A percentile compares a stretch with the other conserved stretches of the same genome.
phyloP scores from a whole-genome alignment of 2,113 vertebrate species.

The Sminthopsis crassicaudata region DNA sequence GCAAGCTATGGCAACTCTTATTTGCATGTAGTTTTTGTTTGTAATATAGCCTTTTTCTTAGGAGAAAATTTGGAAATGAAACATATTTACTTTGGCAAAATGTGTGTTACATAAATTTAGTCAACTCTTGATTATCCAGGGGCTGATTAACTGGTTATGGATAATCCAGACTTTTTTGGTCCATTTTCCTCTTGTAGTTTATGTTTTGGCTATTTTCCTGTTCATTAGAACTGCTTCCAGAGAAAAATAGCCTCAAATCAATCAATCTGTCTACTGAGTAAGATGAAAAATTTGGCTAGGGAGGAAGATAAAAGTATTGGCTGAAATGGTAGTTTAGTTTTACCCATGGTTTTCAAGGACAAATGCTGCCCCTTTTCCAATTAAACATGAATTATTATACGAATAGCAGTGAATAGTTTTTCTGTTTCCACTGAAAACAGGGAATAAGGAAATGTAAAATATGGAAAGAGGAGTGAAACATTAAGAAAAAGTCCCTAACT shows the following conservation, averaged over 20 bases:
- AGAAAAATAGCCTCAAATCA: not conserved
- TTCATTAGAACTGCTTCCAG: conserved; percentile 68
- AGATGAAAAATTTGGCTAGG: conserved; percentile 60
- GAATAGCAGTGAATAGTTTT: not conserved
- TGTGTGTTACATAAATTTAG: conserved; percentile 32
- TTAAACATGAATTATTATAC: not conserved
- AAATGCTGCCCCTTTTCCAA: not conserved
- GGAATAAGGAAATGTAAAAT: not conserved
- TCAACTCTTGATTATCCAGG: conserved; percentile 24
- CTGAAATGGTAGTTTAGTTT: not conserved
- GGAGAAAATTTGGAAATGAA: conserved; percentile 35
- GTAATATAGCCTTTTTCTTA: conserved; percentile 29
- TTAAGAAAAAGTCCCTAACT: not conserved
- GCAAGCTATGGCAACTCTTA: conserved; percentile 17
- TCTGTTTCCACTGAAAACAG: not conserved
- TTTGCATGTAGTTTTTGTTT: conserved; percentile 32
- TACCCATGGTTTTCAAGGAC: not conserved
- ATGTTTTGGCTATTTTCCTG: conserved; percentile 45
- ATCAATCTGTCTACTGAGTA: conserved; percentile 39
- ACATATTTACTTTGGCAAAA: not conserved
- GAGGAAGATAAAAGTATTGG: not conserved
- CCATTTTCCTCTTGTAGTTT: not conserved
- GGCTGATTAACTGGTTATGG: conserved; percentile 4
- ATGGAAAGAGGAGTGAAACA: not conserved
- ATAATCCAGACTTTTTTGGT: conserved; percentile 30